A percentile compares a stretch with the other conserved stretches of the same genome.
Conservation (phyloP, 2,113 vertebrate genomes). For the Apteryx owenii region DNA sequence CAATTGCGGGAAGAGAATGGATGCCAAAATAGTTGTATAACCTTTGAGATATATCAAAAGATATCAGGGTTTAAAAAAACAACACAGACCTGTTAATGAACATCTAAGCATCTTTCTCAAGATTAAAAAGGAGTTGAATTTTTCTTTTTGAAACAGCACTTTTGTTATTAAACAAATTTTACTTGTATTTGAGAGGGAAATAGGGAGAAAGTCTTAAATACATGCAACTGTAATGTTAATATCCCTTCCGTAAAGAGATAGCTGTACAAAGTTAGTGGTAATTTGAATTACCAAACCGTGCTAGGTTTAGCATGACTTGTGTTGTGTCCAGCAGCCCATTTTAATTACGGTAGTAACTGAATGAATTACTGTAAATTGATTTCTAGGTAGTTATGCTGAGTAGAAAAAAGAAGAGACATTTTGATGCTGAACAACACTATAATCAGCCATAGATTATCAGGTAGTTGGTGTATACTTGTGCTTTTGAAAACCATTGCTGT, state of each 20-base stretch:
- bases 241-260: not conserved
- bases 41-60: not conserved
- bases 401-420: not conserved
- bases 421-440: accelerated
- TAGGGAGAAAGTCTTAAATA: not conserved
- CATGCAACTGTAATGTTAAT: not conserved
- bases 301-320: not conserved
- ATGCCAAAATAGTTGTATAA: not conserved
- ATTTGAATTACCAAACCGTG: not conserved
- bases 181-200: not conserved
- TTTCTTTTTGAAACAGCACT: not conserved
- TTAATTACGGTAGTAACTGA: not conserved
- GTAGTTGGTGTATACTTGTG: not conserved
- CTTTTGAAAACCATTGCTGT: not conserved
- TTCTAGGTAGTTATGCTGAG: not conserved
- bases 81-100: not conserved
- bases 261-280: not conserved
- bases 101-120: not conserved
- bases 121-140: not conserved
- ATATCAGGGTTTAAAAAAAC: not conserved
- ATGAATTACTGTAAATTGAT: not conserved
- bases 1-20: not conserved
- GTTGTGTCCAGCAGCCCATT: not conserved
- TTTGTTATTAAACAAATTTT: not conserved
- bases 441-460: not conserved